phyloP scores from a whole-genome alignment of 1,140 invertebrate genomes.

The Papilio polytes region DNA sequence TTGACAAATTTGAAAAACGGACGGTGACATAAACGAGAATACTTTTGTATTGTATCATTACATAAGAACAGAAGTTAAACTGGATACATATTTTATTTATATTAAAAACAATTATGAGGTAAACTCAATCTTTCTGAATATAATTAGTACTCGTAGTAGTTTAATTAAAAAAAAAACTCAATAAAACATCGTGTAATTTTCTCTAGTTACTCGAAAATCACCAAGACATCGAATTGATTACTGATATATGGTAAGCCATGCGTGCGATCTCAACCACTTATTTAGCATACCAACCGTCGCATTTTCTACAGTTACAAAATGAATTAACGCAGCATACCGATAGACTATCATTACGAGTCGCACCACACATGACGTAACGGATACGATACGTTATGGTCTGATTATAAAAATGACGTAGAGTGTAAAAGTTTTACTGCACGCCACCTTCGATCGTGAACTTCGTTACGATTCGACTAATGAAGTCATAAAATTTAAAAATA shows the following conservation, averaged over 20 bases:
- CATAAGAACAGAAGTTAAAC: neutral
- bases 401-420: slow-evolving; percentile 1
- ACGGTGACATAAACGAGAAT: neutral
- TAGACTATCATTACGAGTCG: neutral
- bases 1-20: neutral
- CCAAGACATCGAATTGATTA: neutral
- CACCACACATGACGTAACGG: neutral
- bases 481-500: neutral
- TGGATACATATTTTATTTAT: too few species aligned
- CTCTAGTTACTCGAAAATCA: neutral
- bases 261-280: neutral
- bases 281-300: neutral
- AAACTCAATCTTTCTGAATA: too few species aligned
- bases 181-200: too few species aligned
- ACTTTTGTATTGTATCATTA: neutral
- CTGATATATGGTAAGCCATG: neutral
- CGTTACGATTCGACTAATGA: neutral
- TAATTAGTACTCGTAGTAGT: too few species aligned
- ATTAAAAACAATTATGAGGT: too few species aligned
- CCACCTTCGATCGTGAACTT: neutral
- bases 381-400: neutral
- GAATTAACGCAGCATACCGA: slow-evolving; percentile 1
- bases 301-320: slow-evolving; percentile 4
- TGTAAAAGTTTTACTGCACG: neutral
- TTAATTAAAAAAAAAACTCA: too few species aligned